Base-by-base conservation (phyloP, 2,797 vertebrate genomes). In the Holocentrus rufus region DNA sequence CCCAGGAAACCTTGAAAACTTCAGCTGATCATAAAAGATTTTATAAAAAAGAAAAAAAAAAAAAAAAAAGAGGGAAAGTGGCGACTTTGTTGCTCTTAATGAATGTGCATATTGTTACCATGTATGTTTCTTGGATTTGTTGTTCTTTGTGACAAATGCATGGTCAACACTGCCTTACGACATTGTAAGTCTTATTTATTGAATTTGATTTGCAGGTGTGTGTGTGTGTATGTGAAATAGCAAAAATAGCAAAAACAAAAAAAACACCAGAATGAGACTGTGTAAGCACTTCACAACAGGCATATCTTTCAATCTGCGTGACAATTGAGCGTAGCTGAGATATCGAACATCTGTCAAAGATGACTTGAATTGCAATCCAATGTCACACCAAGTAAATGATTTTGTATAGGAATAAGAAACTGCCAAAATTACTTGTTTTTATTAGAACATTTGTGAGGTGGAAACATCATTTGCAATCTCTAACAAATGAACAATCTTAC, bases 81-180 rank as follows among this genome's bases (percentile, higher is more conserved):
- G 84, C 80, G 81, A 85, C 85, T 86, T 84, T 73, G 80, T 83
- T 93, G 87, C 89, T 94, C 93, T 93, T 93, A 92, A 94, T 93
- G 93, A 95, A 96, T 95, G 95, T 96, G 95, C 95, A 93, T 92
- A 92, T 92, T 92, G 87, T 94, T 89, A 89, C 89, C 93, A 86
- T 93, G 91, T 95, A 85, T 86, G 84, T 86, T 82, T 76, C 61
- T 85, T 59, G 65, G 76, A 92, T 90, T 80, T 92, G 90, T 88
- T 90, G 82, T 90, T 93, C 92, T 93, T 95, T 92, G 95, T 93
- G 93, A 95, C 52, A 91, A 95, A 94, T 94, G 94, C 95, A 94
- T 95, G 95, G 94, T 95, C 88, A 94, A 90, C 95, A 94, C 95
- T 95, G 96, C 97, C 97, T 97, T 97, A 98, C 92, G 93, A 93